Base-by-base conservation (phyloP, 2,797 vertebrate species). In the Aulostomus chinensis region DNA sequence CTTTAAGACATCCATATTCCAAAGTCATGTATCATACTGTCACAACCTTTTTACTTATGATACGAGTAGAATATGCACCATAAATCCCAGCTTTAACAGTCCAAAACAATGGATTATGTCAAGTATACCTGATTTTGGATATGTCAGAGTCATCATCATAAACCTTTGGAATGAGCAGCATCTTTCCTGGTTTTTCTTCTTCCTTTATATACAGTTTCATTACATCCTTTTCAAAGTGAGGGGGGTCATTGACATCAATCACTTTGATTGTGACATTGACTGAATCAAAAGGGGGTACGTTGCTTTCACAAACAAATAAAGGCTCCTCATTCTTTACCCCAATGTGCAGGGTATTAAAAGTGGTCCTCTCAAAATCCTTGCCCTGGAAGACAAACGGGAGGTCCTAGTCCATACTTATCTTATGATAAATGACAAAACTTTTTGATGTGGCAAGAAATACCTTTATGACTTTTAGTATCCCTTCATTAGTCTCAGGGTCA, bases 401-500 rank as follows among this genome's bases (percentile, higher is more conserved):
- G 52, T 55, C 17, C 22, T 1, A 28, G 11, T 32, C 11, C 46
- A 5, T 7, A 12, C 1, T 9, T 18, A 18, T 8, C 4, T 13
- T 1, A 28, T 25, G 11, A 34, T 30, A 7, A 39, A 28, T 17
- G 5, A 37, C 8, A 9, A 32, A 20, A 24, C 8, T 9, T 35
- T 47, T 9, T 33, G 16, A n/a, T 5, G 35, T 22, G 14, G 9
- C 6, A 9, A 40, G 34, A 20, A 38, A 4, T 88, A 93, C 94
- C 93, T 94, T 87, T 37, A 91, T 34, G 9, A 95, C 45, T 9
- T 49, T 89, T 18, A 96, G 35, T 45, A 95, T 61, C 1, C 93
- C 94, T 9, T 94, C 90, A 3, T 93, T 94, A 39, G 91, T 94
- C 5, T 57, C 12, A 0, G 86, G 85, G 68, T 97, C 92, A 0